Percentiles rank a stretch among this genome's conserved stretches.
These are phyloP conservation scores for Hippocampus comes DNA, from an alignment of 2,113 vertebrate genomes.

Conservation along the genomic window DNA sequence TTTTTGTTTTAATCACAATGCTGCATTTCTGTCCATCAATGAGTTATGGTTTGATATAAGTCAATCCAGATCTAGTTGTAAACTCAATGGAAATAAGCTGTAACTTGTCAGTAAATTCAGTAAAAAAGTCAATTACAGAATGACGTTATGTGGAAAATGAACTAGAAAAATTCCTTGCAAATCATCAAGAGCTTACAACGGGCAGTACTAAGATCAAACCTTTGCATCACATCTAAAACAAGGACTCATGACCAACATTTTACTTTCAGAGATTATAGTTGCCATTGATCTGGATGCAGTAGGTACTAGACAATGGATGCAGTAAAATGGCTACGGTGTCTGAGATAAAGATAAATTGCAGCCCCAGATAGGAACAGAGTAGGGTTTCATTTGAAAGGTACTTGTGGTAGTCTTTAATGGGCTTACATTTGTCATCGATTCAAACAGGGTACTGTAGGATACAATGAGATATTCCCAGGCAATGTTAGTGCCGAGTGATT, in stretches of 20 bases:
- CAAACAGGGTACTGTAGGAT: background rate
- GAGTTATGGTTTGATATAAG: background rate
- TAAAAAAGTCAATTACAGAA: background rate
- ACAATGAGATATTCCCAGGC: constrained; percentile 2
- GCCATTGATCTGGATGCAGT: constrained; percentile 1
- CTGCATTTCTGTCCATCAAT: background rate
- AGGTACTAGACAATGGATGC: constrained; percentile 7
- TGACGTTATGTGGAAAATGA: background rate
- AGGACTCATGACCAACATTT: background rate
- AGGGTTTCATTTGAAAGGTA: constrained; percentile 1
- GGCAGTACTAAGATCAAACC: background rate
- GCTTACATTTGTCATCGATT: constrained; percentile 2
- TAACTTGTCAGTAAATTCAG: background rate
- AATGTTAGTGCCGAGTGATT: constrained; percentile 6
- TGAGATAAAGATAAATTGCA: constrained; percentile 16
- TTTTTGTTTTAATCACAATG: no score
- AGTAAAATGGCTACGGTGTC: constrained; percentile 11
- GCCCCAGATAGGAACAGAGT: background rate
- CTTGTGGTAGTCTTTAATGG: background rate
- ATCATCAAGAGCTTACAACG: background rate
- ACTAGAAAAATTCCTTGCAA: background rate
- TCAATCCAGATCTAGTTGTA: background rate
- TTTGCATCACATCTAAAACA: constrained; percentile 1
- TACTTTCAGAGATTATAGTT: constrained; percentile 1
- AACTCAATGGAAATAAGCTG: background rate